A percentile compares a stretch with the other conserved stretches of the same genome.
Conservation (phyloP, 2,888 invertebrate genomes). For the Rotaria magnacalcarata region DNA sequence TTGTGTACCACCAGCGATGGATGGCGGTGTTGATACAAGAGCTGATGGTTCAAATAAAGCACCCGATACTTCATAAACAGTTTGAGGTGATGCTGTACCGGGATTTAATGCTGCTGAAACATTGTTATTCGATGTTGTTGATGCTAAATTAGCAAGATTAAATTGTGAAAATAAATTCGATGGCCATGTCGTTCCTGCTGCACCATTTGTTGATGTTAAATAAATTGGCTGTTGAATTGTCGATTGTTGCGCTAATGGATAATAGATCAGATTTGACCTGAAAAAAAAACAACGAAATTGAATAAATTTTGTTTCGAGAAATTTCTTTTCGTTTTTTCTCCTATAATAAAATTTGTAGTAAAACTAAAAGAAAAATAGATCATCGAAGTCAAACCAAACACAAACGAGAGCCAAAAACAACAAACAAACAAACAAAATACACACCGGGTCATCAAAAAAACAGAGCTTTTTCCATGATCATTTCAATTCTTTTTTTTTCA, state of each 20-base stretch:
- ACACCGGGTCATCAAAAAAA: not conserved
- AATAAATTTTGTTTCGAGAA: not conserved
- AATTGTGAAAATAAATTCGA: not conserved
- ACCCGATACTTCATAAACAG: not conserved
- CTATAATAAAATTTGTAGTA: not conserved
- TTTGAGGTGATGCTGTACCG: conserved; percentile 17
- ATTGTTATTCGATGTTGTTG: not conserved
- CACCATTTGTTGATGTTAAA: not conserved
- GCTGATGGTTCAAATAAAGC: not conserved
- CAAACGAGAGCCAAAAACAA: conserved; percentile 16
- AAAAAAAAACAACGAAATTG: not conserved
- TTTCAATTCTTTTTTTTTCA: not conserved
- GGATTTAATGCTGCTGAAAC: not conserved
- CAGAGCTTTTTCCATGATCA: not conserved
- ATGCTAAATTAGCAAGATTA: conserved; percentile 15
- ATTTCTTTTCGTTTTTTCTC: not conserved
- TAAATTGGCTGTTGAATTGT: not conserved
- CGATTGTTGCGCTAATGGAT: conserved; percentile 15
- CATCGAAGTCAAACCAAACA: conserved; percentile 31
- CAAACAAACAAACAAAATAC: not conserved
- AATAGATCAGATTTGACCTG: not conserved
- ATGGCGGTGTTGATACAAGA: not conserved
- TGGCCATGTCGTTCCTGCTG: not conserved
- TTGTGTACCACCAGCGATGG: not conserved
- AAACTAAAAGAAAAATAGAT: conserved; percentile 11